Percentiles rank a stretch among this genome's conserved stretches.
Evolutionary conservation across 1,140 invertebrate genomes (phyloP).

Genomic region (Aleiodes sp.): DNA sequence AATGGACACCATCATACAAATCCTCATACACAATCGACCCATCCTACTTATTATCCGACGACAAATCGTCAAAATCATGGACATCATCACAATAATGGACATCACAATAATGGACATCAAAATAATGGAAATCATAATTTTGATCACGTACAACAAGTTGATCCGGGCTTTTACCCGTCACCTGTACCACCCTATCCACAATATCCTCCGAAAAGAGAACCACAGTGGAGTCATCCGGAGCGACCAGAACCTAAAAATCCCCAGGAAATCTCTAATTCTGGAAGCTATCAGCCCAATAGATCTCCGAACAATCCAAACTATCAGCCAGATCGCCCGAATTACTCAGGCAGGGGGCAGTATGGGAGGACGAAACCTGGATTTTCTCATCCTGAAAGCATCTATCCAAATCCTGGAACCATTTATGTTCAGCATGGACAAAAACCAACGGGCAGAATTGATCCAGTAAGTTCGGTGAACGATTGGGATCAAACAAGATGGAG

Average conservation of each 20-base stretch:
- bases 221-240: conserved; percentile 1
- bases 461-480: not conserved
- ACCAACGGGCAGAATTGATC: not conserved
- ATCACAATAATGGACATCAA: not conserved
- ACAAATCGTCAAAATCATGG: not conserved
- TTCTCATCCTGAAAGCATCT: not conserved
- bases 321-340: not conserved
- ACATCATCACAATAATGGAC: not conserved
- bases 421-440: conserved; percentile 29
- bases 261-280: too few species aligned
- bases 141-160: too few species aligned
- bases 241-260: not conserved
- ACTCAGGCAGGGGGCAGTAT: conserved; percentile 12
- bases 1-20: conserved; percentile 21
- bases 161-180: too few species aligned
- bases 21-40: conserved; percentile 28
- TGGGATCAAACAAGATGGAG: conserved; percentile 6
- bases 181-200: too few species aligned
- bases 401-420: conserved; percentile 29
- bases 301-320: not conserved
- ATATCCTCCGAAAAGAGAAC: not conserved
- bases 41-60: not conserved
- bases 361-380: conserved; percentile 31
- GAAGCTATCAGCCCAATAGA: not conserved
- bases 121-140: not conserved